A percentile compares a stretch with the other conserved stretches of the same genome.
phyloP scores from a whole-genome alignment of 2,888 invertebrate species.

The Acronicta psi region DNA sequence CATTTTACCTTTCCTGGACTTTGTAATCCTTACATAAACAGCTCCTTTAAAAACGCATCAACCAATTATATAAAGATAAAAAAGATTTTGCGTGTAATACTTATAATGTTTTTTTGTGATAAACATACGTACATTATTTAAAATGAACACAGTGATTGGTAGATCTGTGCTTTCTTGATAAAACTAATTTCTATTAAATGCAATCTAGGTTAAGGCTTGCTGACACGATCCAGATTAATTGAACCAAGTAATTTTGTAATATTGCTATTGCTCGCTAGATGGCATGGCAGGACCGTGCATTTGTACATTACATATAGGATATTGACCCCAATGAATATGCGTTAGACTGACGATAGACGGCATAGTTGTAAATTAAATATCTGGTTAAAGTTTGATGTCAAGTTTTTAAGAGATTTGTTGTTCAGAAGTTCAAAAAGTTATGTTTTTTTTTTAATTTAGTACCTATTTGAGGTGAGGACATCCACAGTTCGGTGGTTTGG shows the following conservation, averaged over 20 bases:
- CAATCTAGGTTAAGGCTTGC: slow-evolving; percentile 61
- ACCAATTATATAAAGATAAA: slow-evolving; percentile 45
- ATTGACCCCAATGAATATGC: slow-evolving; percentile 11
- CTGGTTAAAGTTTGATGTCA: background rate
- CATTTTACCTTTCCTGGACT: slow-evolving; percentile 35
- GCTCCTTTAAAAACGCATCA: slow-evolving; percentile 18
- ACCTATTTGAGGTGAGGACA: slow-evolving; percentile 18
- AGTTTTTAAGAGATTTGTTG: background rate
- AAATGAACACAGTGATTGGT: slow-evolving; percentile 80
- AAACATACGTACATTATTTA: slow-evolving; percentile 50
- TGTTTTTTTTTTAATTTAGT: slow-evolving; percentile 24
- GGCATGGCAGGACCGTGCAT: slow-evolving; percentile 23
- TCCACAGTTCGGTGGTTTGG: slow-evolving; percentile 52
- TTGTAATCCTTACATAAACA: slow-evolving; percentile 18
- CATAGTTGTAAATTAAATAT: background rate
- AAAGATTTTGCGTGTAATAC: slow-evolving; percentile 42
- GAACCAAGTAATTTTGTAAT: slow-evolving; percentile 23
- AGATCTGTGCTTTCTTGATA: slow-evolving; percentile 71
- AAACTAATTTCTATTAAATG: slow-evolving; percentile 73
- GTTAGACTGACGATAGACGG: background rate
- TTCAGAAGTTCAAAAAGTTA: slow-evolving; percentile 12
- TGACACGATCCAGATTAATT: slow-evolving; percentile 39
- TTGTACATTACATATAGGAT: slow-evolving; percentile 6
- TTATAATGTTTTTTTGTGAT: slow-evolving; percentile 56
- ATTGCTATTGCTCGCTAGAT: slow-evolving; percentile 17